Evolutionary conservation across 2,888 invertebrate species (phyloP).

Genomic region (Brachyptera risi): DNA sequence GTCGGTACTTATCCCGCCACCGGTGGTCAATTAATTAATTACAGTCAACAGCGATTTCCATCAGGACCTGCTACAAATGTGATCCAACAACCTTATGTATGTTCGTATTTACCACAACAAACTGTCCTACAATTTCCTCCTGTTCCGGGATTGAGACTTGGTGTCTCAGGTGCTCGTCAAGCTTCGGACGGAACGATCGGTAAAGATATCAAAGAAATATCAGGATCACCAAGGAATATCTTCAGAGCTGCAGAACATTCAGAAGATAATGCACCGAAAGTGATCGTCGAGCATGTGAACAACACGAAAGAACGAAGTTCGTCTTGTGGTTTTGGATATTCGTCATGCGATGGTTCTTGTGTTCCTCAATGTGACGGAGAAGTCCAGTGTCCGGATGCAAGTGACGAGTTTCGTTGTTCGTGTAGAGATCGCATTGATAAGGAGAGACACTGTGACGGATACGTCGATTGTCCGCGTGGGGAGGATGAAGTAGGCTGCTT

Average conservation of each 20-base stretch:
- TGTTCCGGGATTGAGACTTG: too few relatives aligned
- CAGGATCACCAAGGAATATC: background rate
- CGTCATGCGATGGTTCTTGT: conserved; percentile 2
- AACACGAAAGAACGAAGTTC: background rate
- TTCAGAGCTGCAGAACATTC: background rate
- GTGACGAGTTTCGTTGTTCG: conserved; percentile 70
- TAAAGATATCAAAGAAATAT: background rate
- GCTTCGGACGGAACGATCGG: background rate
- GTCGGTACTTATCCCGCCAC: background rate
- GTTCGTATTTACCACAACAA: background rate
- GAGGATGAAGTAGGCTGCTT: conserved; percentile 78
- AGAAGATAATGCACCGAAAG: too few relatives aligned
- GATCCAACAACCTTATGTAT: conserved; percentile 1
- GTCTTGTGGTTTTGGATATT: background rate
- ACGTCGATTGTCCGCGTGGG: conserved; percentile 74
- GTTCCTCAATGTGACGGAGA: conserved; percentile 59
- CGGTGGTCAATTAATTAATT: background rate
- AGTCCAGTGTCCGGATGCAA: conserved; percentile 70
- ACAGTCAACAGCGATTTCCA: background rate
- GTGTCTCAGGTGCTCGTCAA: background rate
- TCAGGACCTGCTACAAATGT: background rate
- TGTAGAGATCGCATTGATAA: conserved; percentile 66
- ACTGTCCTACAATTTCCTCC: too few relatives aligned
- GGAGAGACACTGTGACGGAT: conserved; percentile 71
- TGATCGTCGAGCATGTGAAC: background rate